Base-by-base conservation (phyloP, 2,113 vertebrate genomes). In the Macaca mulatta region DNA sequence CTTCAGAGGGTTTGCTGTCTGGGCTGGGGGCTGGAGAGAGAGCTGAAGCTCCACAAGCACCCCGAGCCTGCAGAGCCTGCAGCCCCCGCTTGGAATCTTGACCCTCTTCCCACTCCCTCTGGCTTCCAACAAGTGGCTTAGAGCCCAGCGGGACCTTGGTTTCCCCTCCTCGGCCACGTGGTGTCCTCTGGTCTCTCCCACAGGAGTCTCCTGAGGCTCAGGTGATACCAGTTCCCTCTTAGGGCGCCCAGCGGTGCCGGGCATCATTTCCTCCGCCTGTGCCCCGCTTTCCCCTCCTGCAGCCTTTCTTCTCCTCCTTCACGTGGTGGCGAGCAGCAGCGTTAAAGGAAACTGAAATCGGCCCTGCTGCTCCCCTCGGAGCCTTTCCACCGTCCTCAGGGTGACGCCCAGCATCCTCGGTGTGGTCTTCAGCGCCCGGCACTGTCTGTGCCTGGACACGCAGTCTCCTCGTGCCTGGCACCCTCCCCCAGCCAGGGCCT, bases 401-500 rank as follows among this genome's bases (percentile, higher is more conserved):
- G 4, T 0, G 6, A 30, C 25, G 43, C 16, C 14, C 45, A 7
- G 59, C 16, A 25, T 4, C 45, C 57, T 48, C 0, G 13, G 1
- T 0, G 1, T 25, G 57, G 83, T n/a, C 79, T 27, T 22, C 1
- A 2, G 22, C 35, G 30, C 32, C 38, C 35, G 25, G 52, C 4
- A 4, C 50, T 3, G 27, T 55, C 75, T 52, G 89, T 52, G 20
- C 48, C 9, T 0, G 0, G 57, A n/a, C 43, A 1, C 0, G 1
- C 0, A n/a, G 11, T 35, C 43, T 38, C 30, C 25, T 25, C 8
- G 1, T 11, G 50, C 38, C 27, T 75, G 43, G 43, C 22, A 1
- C 0, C 3, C 50, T 30, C 13, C 8, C 50, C 35, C 0, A 0
- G 43, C 57, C 27, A 6, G 10, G 50, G 50, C 32, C 35, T 80